phyloP scores from a whole-genome alignment of 2,113 vertebrate species.

The Amia ocellicauda region DNA sequence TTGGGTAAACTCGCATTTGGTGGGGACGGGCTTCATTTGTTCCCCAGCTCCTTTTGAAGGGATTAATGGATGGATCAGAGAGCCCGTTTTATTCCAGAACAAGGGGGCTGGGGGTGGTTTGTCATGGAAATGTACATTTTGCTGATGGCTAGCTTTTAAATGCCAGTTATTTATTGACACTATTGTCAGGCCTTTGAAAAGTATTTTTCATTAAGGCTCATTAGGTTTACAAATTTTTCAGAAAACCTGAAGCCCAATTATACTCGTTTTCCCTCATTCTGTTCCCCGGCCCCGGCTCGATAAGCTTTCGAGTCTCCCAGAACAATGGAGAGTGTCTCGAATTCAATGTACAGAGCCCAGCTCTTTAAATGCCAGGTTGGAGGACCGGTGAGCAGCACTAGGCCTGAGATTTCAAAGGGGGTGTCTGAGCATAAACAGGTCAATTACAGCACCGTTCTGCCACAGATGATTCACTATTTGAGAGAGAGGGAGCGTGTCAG shows the following conservation, averaged over 20 bases:
- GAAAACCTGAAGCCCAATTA: too few relatives aligned
- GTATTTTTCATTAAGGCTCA: conserved; percentile 3
- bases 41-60: too few relatives aligned
- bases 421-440: too few relatives aligned
- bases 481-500: too few relatives aligned
- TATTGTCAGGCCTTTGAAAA: conserved; percentile 12
- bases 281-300: not conserved
- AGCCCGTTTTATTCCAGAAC: too few relatives aligned
- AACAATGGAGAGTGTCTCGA: not conserved
- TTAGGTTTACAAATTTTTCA: conserved; percentile 8
- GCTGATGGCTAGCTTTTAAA: too few relatives aligned
- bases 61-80: too few relatives aligned
- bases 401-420: not conserved
- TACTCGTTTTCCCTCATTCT: not conserved
- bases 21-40: too few relatives aligned
- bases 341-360: conserved; percentile 12
- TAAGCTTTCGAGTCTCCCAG: conserved; percentile 3
- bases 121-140: too few relatives aligned
- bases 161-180: not conserved
- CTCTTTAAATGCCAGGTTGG: conserved; percentile 20
- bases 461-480: conserved; percentile 45
- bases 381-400: not conserved
- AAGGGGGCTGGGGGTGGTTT: too few relatives aligned
- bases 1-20: too few relatives aligned
- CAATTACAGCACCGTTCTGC: not conserved